Evolutionary conservation across 2,113 vertebrate genomes (phyloP).

Genomic region (Mus musculus): DNA sequence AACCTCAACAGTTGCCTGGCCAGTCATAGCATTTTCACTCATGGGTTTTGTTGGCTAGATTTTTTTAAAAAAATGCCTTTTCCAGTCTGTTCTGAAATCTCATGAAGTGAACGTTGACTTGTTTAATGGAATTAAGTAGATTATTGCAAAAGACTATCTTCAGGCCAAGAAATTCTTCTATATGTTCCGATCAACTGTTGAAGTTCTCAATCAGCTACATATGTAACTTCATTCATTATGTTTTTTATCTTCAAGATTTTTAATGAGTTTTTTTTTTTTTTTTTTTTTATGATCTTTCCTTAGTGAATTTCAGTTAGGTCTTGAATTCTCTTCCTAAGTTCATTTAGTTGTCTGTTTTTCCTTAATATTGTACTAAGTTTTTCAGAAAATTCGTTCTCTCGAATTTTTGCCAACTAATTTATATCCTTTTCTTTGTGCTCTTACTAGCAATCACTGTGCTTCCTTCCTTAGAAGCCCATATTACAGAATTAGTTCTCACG

Average conservation of each 20-base stretch:
- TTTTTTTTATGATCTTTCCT: not conserved
- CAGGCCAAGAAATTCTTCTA: not conserved
- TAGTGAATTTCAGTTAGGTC: not conserved
- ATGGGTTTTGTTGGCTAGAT: not conserved
- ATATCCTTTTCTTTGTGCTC: not conserved
- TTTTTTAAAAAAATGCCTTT: not conserved
- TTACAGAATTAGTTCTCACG: not conserved
- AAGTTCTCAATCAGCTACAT: not conserved
- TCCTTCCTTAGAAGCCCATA: not conserved
- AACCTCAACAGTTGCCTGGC: not conserved
- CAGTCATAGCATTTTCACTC: not conserved
- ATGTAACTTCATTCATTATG: not conserved
- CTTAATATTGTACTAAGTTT: not conserved
- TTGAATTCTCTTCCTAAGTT: not conserved
- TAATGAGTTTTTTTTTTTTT: not conserved
- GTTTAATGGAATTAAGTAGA: not conserved
- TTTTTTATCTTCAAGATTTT: not conserved
- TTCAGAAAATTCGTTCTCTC: not conserved
- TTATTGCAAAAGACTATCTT: not conserved
- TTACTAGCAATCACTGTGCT: not conserved
- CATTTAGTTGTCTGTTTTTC: not conserved
- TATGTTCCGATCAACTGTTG: not conserved
- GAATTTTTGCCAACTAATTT: not conserved
- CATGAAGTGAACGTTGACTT: not conserved
- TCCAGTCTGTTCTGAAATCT: not conserved